phyloP scores from a whole-genome alignment of 2,888 invertebrate species.

The Crossocerus cetratus region DNA sequence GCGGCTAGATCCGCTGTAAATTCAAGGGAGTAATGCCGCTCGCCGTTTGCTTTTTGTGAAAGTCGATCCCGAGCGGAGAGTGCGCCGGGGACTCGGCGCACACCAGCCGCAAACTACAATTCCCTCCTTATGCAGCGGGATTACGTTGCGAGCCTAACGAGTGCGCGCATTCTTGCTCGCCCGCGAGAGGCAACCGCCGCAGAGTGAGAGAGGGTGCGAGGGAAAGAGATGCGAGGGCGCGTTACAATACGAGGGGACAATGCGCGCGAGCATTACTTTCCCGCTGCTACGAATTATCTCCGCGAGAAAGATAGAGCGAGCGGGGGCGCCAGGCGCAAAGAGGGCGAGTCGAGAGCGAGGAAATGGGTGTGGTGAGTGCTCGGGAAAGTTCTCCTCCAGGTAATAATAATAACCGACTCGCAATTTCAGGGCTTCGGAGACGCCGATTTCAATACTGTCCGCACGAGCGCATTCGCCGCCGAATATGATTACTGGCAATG shows the following conservation, averaged over 20 bases:
- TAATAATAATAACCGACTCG: neutral
- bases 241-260: neutral
- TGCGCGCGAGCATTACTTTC: slow-evolving; percentile 28
- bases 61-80: slow-evolving; percentile 34
- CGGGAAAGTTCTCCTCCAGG: slow-evolving; percentile 2
- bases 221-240: neutral
- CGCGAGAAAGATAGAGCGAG: neutral
- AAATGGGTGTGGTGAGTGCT: slow-evolving; percentile 40
- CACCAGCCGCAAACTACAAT: slow-evolving; percentile 32
- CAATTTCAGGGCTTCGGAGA: too few species aligned
- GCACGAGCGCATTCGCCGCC: too few species aligned
- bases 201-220: too few species aligned
- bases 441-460: too few species aligned
- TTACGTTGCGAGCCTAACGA: slow-evolving; percentile 16
- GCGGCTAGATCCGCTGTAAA: slow-evolving; percentile 29
- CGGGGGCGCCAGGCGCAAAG: too few species aligned
- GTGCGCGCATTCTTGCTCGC: slow-evolving; percentile 25
- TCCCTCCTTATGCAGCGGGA: slow-evolving; percentile 42
- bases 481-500: too few species aligned
- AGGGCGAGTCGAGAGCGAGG: neutral
- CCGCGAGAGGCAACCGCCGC: too few species aligned
- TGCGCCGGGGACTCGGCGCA: too few species aligned
- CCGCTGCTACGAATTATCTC: slow-evolving; percentile 29
- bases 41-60: slow-evolving; percentile 46
- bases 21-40: slow-evolving; percentile 27